Conservation (phyloP, 2,113 vertebrate species). For the Podilymbus podiceps region DNA sequence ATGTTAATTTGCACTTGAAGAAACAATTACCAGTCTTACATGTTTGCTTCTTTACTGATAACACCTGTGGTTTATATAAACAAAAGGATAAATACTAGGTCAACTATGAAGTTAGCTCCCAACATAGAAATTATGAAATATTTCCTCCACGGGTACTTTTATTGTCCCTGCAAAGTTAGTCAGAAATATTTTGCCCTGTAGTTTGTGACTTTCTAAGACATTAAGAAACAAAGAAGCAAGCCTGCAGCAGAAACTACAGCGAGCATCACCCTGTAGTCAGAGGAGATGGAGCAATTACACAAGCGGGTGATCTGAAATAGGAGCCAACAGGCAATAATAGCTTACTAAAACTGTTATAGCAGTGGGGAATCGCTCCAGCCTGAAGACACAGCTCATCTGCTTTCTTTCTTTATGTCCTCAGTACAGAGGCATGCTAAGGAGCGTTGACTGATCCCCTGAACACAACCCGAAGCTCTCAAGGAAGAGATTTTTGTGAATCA, state of each 20-base stretch:
- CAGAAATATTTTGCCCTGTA: background rate
- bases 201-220: background rate
- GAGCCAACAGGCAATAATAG: background rate
- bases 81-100: background rate
- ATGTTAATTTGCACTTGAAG: background rate
- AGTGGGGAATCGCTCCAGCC: background rate
- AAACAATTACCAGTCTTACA: background rate
- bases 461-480: accelerated
- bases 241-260: background rate
- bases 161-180: background rate
- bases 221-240: background rate
- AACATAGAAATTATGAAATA: background rate
- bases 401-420: background rate
- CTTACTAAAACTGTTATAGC: background rate
- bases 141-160: background rate
- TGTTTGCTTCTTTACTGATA: background rate
- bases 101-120: background rate
- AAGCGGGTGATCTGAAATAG: background rate
- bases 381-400: background rate
- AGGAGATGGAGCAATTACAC: background rate
- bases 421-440: background rate
- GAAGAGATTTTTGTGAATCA: background rate
- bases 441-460: accelerated
- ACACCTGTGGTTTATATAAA: background rate
- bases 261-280: background rate